Conservation (phyloP, 2,113 vertebrate genomes). For the Solea solea region DNA sequence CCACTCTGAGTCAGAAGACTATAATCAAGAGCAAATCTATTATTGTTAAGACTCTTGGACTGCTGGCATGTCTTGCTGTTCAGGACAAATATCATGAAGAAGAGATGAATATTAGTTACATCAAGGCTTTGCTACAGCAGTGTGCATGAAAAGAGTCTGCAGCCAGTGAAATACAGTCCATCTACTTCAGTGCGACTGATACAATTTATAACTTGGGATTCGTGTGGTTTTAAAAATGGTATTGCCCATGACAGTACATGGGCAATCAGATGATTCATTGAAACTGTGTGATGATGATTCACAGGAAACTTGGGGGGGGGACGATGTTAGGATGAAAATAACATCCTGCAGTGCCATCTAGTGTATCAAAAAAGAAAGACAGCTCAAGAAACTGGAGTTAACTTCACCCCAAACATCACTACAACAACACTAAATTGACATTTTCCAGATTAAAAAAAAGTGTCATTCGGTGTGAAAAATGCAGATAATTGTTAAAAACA, state of each 20-base stretch:
- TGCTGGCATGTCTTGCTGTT: conserved; percentile 24
- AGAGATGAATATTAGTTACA: conserved; percentile 38
- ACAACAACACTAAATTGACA: too few relatives aligned
- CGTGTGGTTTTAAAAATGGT: conserved; percentile 51
- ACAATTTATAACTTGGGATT: conserved; percentile 43
- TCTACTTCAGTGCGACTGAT: conserved; percentile 29
- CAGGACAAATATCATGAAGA: conserved; percentile 42
- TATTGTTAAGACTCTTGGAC: conserved; percentile 53
- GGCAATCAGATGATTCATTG: conserved; percentile 40
- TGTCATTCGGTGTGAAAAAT: too few relatives aligned
- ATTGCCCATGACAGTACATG: conserved; percentile 42
- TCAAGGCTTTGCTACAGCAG: conserved; percentile 37
- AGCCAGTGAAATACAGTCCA: conserved; percentile 25
- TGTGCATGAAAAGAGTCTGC: conserved; percentile 6
- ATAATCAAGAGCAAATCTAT: conserved; percentile 63
- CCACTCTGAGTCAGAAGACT: conserved; percentile 58
- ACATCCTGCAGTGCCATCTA: conserved; percentile 63
- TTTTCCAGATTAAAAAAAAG: too few relatives aligned
- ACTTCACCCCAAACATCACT: too few relatives aligned
- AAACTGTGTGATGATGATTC: conserved; percentile 15
- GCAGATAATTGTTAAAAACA: too few relatives aligned
- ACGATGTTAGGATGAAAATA: conserved; percentile 10
- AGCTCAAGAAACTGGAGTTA: too few relatives aligned
- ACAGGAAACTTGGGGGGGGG: conserved; percentile 10
- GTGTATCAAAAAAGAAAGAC: conserved; percentile 24